A percentile compares a stretch with the other conserved stretches of the same genome.
These are phyloP conservation scores for Colistium nudipinnis DNA, from an alignment of 2,113 vertebrate genomes.

Conservation along the genomic window DNA sequence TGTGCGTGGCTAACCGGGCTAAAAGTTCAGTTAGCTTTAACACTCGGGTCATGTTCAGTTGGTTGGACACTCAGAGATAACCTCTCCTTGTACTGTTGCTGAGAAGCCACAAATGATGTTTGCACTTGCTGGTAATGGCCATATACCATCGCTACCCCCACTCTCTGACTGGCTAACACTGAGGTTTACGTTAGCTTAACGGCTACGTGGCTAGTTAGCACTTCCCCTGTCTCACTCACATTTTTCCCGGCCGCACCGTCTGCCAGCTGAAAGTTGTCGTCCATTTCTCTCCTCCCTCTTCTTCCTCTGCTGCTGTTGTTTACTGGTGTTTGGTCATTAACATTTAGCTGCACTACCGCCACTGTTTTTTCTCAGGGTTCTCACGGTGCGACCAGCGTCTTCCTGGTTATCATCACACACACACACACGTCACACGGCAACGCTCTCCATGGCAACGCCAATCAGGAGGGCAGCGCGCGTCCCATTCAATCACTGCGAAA, in stretches of 20 bases:
- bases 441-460: constrained; percentile 73
- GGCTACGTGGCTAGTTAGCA: constrained; percentile 33
- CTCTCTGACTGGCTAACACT: background rate
- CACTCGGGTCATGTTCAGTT: background rate
- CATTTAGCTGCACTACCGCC: too few relatives aligned
- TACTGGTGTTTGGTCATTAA: background rate
- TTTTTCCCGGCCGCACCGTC: constrained; percentile 71
- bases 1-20: constrained; percentile 5
- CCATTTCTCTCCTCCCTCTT: constrained; percentile 81
- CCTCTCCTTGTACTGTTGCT: background rate
- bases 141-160: too few relatives aligned
- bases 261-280: constrained; percentile 79
- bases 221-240: constrained; percentile 55
- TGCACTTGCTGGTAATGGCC: background rate
- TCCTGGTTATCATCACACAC: constrained; percentile 75
- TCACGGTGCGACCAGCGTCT: too few relatives aligned
- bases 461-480: constrained; percentile 4
- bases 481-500: background rate
- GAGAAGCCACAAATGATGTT: background rate
- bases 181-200: background rate
- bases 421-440: constrained; percentile 79
- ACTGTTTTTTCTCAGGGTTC: too few relatives aligned
- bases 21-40: constrained; percentile 6
- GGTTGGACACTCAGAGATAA: background rate
- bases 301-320: too few relatives aligned